These are phyloP conservation scores for Tamandua tetradactyla DNA, from an alignment of 2,797 vertebrate species.

Conservation along the genomic window DNA sequence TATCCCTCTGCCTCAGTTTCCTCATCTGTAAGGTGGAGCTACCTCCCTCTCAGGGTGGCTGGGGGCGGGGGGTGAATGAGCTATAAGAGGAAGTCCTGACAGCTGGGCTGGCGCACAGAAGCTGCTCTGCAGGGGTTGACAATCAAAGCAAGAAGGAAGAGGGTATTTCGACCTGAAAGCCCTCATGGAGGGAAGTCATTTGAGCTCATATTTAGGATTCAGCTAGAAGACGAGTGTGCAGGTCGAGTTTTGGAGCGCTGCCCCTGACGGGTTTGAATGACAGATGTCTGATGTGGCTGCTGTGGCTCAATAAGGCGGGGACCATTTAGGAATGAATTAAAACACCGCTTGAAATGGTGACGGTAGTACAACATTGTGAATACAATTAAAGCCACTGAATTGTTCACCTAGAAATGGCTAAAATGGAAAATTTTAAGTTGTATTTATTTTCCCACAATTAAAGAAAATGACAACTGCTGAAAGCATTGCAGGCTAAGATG, in stretches of 20 bases:
- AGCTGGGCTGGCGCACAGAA: background rate
- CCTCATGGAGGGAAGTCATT: background rate
- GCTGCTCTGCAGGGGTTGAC: too few relatives aligned
- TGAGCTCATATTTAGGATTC: background rate
- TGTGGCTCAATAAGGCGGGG: too few relatives aligned
- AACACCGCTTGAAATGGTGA: too few relatives aligned
- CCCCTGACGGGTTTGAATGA: background rate
- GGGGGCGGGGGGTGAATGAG: background rate
- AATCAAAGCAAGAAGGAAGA: background rate
- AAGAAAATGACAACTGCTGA: background rate
- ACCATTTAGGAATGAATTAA: background rate
- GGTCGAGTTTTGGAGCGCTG: background rate
- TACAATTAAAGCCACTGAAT: too few relatives aligned
- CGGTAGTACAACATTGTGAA: too few relatives aligned
- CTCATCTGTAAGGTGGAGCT: background rate
- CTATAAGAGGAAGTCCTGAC: background rate
- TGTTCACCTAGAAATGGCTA: too few relatives aligned
- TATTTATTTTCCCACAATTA: too few relatives aligned
- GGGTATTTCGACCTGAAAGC: fast-evolving
- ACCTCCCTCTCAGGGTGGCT: background rate
- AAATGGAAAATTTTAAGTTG: too few relatives aligned
- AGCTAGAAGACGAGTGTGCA: background rate
- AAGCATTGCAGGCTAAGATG: background rate
- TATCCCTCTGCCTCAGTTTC: background rate
- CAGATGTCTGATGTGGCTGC: background rate